These are phyloP conservation scores for Pseudochirops cupreus DNA, from an alignment of 2,797 vertebrate genomes.

Conservation along the genomic window DNA sequence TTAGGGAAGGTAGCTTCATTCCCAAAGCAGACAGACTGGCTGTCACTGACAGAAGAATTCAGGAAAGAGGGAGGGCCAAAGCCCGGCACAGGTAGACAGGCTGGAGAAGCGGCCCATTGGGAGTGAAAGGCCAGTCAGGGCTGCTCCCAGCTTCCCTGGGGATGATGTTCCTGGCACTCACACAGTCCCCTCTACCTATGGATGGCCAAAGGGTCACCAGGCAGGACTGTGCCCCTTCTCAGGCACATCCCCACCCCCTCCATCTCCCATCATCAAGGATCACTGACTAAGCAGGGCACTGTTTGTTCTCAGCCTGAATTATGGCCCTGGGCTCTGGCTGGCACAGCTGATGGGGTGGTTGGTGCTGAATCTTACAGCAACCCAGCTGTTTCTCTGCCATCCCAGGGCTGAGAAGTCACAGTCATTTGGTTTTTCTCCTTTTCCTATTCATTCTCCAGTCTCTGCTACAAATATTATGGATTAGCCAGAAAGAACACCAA, in stretches of 20 bases:
- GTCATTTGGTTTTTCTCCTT: background rate
- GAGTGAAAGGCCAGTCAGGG: background rate
- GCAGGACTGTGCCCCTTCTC: rapidly evolving
- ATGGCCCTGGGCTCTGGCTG: background rate
- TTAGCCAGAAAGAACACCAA: background rate
- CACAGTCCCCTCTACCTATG: background rate
- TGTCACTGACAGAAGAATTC: constrained; percentile 66
- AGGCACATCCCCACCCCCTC: background rate
- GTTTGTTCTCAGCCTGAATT: background rate
- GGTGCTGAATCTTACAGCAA: rapidly evolving
- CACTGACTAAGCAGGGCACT: background rate
- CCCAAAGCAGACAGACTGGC: constrained; percentile 71
- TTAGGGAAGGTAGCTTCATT: constrained; percentile 81
- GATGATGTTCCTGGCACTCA: background rate
- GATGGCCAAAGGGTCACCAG: background rate
- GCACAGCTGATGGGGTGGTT: background rate
- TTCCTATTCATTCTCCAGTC: background rate
- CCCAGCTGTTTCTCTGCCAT: background rate
- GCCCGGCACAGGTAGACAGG: background rate
- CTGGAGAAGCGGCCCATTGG: background rate
- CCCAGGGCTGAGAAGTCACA: background rate
- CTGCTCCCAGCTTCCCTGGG: rapidly evolving
- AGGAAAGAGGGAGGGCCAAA: constrained; percentile 76
- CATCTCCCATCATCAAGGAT: background rate
- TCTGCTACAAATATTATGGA: background rate